Base-by-base conservation (phyloP, 2,113 vertebrate species). In the Rhinogobius similis region DNA sequence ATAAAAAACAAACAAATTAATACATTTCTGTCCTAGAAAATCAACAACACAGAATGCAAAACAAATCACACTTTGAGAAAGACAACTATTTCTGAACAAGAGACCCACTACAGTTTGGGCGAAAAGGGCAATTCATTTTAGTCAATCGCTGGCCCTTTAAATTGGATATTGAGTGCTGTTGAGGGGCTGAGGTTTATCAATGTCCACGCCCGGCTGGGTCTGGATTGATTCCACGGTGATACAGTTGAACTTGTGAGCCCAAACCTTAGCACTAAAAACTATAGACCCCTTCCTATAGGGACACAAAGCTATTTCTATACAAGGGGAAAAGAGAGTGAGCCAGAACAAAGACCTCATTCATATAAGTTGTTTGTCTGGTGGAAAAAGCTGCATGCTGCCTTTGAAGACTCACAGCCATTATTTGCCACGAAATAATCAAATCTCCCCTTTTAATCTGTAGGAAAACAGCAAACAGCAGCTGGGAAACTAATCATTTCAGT, bases 71-170 rank as follows among this genome's bases (percentile, higher is more conserved):
- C 41, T 20, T 56, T 68, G 73, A 66, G 74, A 84, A 53, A 87
- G 86, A 86, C 73, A 77, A 75, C 70, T 77, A 73, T 79, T 86
- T 83, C 76, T 77, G 76, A 76, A 82, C 79, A 79, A 87, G 77
- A 63, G 66, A 72, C 74, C 67, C 62, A 61, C 32, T 87, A 70
- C 41, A 41, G 77, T 73, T 72, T 65, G 61, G 43, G 13, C 26
- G 77, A 70, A 87, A 81, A 82, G 87, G 82, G 77, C 82, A 86
- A 86, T 91, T 87, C 74, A 87, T 91, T 91, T 88, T 67, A 83
- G 84, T 88, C 80, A 85, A 77, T 86, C 83, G 75, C 82, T 89
- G 87, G 87, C 77, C 87, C 88, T 90, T 92, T 84, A 88, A 91
- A 91, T 89, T 90, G 85, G 83, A 88, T 89, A 87, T 87, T 90